Evolutionary conservation across 2,888 invertebrate species (phyloP), one percentile per base, ranked within the genome.

Genomic region (Eupeodes latifasciatus): DNA sequence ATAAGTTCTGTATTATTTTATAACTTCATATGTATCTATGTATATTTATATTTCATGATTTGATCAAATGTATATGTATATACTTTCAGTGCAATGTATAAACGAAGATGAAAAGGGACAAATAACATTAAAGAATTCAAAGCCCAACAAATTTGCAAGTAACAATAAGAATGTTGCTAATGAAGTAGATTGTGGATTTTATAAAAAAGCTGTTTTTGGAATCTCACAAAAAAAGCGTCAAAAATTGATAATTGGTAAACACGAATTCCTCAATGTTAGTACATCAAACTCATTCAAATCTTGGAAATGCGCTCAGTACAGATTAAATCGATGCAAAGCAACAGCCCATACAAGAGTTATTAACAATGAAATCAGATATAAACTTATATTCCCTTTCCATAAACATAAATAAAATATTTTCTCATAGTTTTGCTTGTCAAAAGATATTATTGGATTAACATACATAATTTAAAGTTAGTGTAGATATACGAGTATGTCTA

Each of bases 321-420:
- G 88, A n/a, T 90, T 90, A 40, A 82, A 90, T 76, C 75, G 89
- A 47, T 91, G 91, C 74, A 91, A 89, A 57, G 90, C 91, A 36
- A 89, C 90, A 51, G 91, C 91, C 0, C 83, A 86, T 36, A 91
- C 91, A 1, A 90, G 89, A 75, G 44, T 87, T 57, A 72, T 91
- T n/a, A 91, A 90, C 7, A 67, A 83, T 6, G 90, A 91, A 57
- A 89, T 92, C 36, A 91, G 90, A 82, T 92, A 91, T 85, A 90
- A 90, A 40, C 81, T 91, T 64, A 11, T 72, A 0, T 34, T 59
- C n/a, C 72, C 72, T 14, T 36, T n/a, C n/a, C 72, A 72, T n/a
- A 72, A 59, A 40, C 72, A 72, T 34, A 34, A 59, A n/a, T 72
- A 59, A 47, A n/a, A 16, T 27, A 16, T 16, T 44, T 40, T 16